Evolutionary conservation across 2,797 vertebrate species (phyloP).

Genomic region (Kryptolebias ocellatus): DNA sequence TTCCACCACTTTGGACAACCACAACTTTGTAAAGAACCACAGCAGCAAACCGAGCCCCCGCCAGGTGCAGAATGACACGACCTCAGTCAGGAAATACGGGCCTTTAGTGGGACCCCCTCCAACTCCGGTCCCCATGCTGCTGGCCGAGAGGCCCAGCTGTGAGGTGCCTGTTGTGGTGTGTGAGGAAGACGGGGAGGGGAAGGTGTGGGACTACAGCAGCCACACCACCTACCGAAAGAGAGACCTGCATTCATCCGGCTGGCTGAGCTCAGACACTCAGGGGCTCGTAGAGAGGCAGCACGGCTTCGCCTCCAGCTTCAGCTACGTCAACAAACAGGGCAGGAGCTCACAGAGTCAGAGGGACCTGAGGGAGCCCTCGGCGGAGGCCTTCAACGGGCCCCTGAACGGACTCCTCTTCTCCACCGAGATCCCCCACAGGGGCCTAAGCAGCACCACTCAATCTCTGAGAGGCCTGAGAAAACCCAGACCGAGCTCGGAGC

Average conservation of each 20-base stretch:
- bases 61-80: slow-evolving; percentile 45
- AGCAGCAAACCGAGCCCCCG: slow-evolving; percentile 38
- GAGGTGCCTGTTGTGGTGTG: slow-evolving; percentile 60
- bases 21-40: slow-evolving; percentile 57
- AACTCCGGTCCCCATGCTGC: slow-evolving; percentile 36
- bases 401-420: slow-evolving; percentile 73
- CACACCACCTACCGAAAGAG: slow-evolving; percentile 49
- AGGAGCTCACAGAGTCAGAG: slow-evolving; percentile 66
- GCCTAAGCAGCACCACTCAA: slow-evolving; percentile 27
- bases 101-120: slow-evolving; percentile 51
- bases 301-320: slow-evolving; percentile 64
- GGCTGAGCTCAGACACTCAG: slow-evolving; percentile 61
- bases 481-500: slow-evolving; percentile 42
- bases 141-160: slow-evolving; percentile 64
- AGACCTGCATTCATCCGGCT: slow-evolving; percentile 65
- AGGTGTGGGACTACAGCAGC: slow-evolving; percentile 65
- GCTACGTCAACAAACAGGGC: slow-evolving; percentile 56
- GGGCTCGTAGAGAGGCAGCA: slow-evolving; percentile 54
- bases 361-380: slow-evolving; percentile 64
- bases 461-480: slow-evolving; percentile 52
- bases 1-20: slow-evolving; percentile 62
- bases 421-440: slow-evolving; percentile 65
- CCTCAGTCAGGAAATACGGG: slow-evolving; percentile 69
- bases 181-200: slow-evolving; percentile 59
- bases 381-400: slow-evolving; percentile 55